Conservation (phyloP, 2,888 invertebrate genomes). For the Thymelicus lineola region DNA sequence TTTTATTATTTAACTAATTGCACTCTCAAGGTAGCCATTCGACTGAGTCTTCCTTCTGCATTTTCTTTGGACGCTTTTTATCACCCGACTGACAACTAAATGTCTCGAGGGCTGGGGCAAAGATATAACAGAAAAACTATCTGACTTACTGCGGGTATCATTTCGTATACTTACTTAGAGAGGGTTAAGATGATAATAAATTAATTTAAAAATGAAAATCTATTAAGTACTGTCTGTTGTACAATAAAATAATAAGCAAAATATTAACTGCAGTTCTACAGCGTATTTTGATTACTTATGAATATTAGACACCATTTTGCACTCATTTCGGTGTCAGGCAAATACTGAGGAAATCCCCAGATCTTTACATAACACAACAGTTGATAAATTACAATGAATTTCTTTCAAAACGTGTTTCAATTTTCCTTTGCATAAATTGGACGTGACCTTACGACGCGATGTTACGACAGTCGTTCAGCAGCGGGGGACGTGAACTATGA, state of each 20-base stretch:
- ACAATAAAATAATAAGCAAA: too few species aligned
- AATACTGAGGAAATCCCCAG: too few species aligned
- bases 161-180: background rate
- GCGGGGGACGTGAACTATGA: slow-evolving; percentile 11
- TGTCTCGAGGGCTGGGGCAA: slow-evolving; percentile 6
- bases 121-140: slow-evolving; percentile 9
- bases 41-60: slow-evolving; percentile 71
- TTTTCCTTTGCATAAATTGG: background rate
- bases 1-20: slow-evolving; percentile 67
- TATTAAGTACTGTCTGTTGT: too few species aligned
- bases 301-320: too few species aligned
- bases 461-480: too few species aligned
- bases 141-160: slow-evolving; percentile 2
- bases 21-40: slow-evolving; percentile 72
- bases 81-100: slow-evolving; percentile 6
- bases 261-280: too few species aligned
- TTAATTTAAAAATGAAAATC: too few species aligned
- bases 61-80: slow-evolving; percentile 33
- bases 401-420: background rate
- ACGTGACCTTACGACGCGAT: background rate
- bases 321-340: too few species aligned
- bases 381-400: too few species aligned
- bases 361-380: too few species aligned
- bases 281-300: too few species aligned
- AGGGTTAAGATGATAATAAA: background rate